Conservation (phyloP, 2,888 invertebrate species). For the Metallyticus violacea region DNA sequence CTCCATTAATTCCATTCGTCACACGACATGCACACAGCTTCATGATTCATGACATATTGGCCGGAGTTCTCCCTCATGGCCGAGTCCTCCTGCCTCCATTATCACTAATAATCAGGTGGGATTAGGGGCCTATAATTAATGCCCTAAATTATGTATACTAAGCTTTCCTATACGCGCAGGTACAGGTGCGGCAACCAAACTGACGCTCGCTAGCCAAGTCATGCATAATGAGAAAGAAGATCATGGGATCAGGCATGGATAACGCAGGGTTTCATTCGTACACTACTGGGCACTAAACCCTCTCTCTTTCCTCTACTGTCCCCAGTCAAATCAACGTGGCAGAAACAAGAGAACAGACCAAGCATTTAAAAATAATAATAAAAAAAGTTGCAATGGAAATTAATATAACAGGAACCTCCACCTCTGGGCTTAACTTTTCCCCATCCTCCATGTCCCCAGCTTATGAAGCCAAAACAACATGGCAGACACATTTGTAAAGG, state of each 20-base stretch:
- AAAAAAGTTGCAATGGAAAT: neutral
- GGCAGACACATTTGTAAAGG: too few relatives aligned
- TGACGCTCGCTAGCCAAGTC: neutral
- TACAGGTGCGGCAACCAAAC: slow-evolving; percentile 14
- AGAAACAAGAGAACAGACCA: neutral
- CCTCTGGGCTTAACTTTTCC: neutral
- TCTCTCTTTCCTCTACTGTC: too few relatives aligned
- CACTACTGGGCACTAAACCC: neutral
- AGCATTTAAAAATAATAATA: neutral
- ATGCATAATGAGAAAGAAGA: slow-evolving; percentile 6
- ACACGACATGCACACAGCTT: slow-evolving; percentile 1
- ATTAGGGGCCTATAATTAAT: slow-evolving; percentile 22
- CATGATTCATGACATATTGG: slow-evolving; percentile 10
- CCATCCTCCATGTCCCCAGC: neutral
- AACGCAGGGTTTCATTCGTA: neutral
- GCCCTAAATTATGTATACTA: slow-evolving; percentile 25
- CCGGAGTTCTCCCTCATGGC: neutral
- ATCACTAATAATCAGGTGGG: slow-evolving; percentile 16
- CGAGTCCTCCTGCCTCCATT: neutral
- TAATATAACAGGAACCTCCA: neutral
- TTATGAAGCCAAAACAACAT: neutral
- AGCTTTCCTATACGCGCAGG: slow-evolving; percentile 15
- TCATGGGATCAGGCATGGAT: neutral
- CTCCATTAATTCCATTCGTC: slow-evolving; percentile 3
- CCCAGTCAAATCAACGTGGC: neutral